phyloP scores from a whole-genome alignment of 2,888 invertebrate genomes.

The Folsomia candida region DNA sequence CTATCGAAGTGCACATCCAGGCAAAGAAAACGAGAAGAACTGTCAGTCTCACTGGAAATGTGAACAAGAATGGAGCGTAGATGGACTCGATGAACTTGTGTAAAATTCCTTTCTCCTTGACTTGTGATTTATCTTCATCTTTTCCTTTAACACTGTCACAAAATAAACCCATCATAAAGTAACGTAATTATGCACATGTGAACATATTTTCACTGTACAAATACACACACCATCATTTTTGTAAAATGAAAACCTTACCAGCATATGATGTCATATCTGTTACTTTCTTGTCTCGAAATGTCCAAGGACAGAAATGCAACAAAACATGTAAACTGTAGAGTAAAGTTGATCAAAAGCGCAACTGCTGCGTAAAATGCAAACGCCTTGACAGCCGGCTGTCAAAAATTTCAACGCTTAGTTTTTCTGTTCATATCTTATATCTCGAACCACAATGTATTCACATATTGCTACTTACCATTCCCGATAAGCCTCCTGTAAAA shows the following conservation, averaged over 20 bases:
- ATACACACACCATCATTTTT: neutral
- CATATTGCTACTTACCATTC: too few relatives aligned
- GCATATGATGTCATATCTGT: conserved; percentile 42
- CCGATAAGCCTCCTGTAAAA: conserved; percentile 67
- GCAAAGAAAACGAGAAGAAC: conserved; percentile 69
- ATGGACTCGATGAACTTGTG: conserved; percentile 60
- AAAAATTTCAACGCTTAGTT: too few relatives aligned
- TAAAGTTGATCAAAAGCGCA: conserved; percentile 77
- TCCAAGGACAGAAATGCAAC: conserved; percentile 80
- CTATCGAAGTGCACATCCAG: conserved; percentile 66
- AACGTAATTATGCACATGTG: neutral
- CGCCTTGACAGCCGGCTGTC: conserved; percentile 87
- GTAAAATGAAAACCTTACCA: conserved; percentile 31
- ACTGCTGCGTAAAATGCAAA: conserved; percentile 86
- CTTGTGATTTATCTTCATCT: neutral
- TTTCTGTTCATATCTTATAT: too few relatives aligned
- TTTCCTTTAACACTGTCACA: conserved; percentile 24
- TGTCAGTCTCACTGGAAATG: conserved; percentile 58
- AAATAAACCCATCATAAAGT: neutral
- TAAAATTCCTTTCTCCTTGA: conserved; percentile 57
- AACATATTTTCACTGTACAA: neutral
- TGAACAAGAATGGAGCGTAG: conserved; percentile 55
- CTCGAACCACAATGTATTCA: too few relatives aligned
- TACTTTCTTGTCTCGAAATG: conserved; percentile 61
- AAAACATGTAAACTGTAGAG: conserved; percentile 86